Evolutionary conservation across 2,797 vertebrate species (phyloP).

Genomic region (Lutjanus argentimaculatus): DNA sequence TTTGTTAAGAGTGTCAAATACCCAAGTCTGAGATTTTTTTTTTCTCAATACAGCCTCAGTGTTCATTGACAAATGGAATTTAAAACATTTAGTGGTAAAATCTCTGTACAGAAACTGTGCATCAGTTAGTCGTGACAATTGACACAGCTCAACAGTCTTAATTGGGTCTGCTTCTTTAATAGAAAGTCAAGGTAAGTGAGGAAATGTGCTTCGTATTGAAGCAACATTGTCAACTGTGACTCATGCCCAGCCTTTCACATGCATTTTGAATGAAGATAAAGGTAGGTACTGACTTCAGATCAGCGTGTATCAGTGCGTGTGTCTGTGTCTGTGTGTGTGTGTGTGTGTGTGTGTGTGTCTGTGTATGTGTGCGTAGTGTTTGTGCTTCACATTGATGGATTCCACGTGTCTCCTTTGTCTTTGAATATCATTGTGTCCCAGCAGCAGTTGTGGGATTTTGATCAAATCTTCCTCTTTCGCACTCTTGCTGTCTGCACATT

Average conservation of each 20-base stretch:
- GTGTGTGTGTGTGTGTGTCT: neutral
- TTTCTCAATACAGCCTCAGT: neutral
- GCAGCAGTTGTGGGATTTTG: neutral
- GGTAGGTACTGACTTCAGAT: conserved; percentile 4
- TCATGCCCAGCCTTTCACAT: neutral
- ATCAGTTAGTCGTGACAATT: neutral
- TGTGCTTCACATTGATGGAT: neutral
- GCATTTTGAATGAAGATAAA: conserved; percentile 9
- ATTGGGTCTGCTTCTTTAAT: neutral
- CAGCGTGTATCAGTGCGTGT: neutral
- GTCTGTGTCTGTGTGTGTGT: conserved; percentile 8
- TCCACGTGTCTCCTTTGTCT: neutral
- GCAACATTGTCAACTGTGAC: neutral
- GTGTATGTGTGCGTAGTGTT: conserved; percentile 6
- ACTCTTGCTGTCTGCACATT: neutral
- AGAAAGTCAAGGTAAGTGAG: neutral
- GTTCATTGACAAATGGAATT: neutral
- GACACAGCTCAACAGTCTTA: neutral
- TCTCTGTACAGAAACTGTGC: no score
- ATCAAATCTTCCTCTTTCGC: neutral
- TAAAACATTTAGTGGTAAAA: no score
- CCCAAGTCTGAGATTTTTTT: neutral
- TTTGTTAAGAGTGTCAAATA: neutral
- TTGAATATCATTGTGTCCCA: neutral
- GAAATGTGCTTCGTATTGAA: conserved; percentile 4